These are phyloP conservation scores for Araneus ventricosus DNA, from an alignment of 1,140 invertebrate genomes.

Conservation along the genomic window DNA sequence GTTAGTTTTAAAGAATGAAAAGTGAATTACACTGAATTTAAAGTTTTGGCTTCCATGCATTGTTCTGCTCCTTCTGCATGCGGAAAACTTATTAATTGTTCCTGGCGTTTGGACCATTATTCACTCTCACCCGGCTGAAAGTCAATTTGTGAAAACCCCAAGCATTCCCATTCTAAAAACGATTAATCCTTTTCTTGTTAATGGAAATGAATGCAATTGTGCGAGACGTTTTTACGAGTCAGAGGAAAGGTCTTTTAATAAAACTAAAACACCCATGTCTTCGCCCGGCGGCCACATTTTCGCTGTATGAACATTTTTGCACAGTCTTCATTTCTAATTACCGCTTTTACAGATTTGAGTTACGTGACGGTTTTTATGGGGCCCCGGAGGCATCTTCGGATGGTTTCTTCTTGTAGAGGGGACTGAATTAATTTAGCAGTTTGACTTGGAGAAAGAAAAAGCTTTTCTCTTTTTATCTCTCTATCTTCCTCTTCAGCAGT, in stretches of 20 bases:
- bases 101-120: not conserved
- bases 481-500: not conserved
- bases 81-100: not conserved
- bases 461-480: not conserved
- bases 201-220: conserved; percentile 30
- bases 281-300: conserved; percentile 10
- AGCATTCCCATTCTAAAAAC: not conserved
- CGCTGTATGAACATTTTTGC: not conserved
- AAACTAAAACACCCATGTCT: not conserved
- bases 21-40: too few species aligned
- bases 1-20: too few species aligned
- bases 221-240: conserved; percentile 44
- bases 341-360: conserved; percentile 14
- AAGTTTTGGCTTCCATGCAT: too few species aligned
- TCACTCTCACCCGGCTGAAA: not conserved
- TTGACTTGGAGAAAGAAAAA: conserved; percentile 1
- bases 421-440: conserved; percentile 41
- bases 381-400: not conserved
- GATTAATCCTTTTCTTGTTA: conserved; percentile 39
- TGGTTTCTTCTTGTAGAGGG: not conserved
- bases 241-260: not conserved
- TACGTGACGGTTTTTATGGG: conserved; percentile 19
- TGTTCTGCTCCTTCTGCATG: too few species aligned
- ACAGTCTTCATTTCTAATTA: conserved; percentile 40
- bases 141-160: not conserved